Evolutionary conservation across 2,888 invertebrate genomes (phyloP).

Genomic region (Euphydryas editha): DNA sequence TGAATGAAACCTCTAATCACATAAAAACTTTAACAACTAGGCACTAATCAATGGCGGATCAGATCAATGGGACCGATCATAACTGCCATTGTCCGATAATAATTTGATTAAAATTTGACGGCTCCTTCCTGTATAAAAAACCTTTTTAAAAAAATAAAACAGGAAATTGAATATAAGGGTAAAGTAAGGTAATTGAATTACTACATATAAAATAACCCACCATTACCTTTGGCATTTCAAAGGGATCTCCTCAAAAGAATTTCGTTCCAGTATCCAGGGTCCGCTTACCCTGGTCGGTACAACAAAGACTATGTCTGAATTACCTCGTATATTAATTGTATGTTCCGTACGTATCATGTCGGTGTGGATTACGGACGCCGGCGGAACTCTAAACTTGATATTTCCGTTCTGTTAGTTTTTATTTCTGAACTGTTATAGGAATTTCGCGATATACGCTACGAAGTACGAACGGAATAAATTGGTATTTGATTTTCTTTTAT

Average conservation of each 20-base stretch:
- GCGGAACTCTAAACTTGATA: conserved; percentile 71
- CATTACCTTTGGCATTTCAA: conserved; percentile 47
- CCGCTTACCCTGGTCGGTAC: conserved; percentile 43
- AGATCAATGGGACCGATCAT: conserved; percentile 61
- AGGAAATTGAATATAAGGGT: conserved; percentile 65
- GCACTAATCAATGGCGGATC: conserved; percentile 47
- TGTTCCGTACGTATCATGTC: conserved; percentile 69
- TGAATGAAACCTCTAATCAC: conserved; percentile 4
- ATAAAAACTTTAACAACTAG: conserved; percentile 14
- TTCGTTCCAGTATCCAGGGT: conserved; percentile 36
- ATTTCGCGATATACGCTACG: conserved; percentile 28
- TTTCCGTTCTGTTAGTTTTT: conserved; percentile 56
- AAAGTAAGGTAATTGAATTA: conserved; percentile 63
- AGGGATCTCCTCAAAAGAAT: conserved; percentile 31
- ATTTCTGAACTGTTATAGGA: conserved; percentile 37
- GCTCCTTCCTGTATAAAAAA: conserved; percentile 65
- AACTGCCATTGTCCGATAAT: conserved; percentile 60
- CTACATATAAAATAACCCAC: conserved; percentile 50
- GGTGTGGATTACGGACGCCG: conserved; percentile 65
- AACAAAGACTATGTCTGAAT: conserved; percentile 50
- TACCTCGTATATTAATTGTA: conserved; percentile 56
- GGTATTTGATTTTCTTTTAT: not conserved
- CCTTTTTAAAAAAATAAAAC: conserved; percentile 52
- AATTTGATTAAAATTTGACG: conserved; percentile 80
- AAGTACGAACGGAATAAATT: conserved; percentile 32